These are phyloP conservation scores for Ceraclea dissimilis DNA, from an alignment of 2,888 invertebrate species.

Conservation along the genomic window DNA sequence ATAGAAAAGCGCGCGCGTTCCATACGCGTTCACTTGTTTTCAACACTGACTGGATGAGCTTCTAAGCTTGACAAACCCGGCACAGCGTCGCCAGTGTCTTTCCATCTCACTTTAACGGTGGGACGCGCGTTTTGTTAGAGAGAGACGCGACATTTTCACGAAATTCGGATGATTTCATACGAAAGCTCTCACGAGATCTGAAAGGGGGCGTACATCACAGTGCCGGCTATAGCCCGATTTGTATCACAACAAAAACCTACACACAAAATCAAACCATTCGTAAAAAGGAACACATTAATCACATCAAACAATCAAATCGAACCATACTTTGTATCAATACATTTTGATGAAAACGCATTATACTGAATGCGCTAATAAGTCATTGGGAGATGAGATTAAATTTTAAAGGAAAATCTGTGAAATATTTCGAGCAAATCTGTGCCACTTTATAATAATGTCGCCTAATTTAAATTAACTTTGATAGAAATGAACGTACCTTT, in stretches of 20 bases:
- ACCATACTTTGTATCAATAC: not conserved
- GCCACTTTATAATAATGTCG: not conserved
- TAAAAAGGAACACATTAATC: not conserved
- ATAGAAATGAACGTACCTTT: no score
- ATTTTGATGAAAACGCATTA: not conserved
- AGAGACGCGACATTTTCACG: not conserved
- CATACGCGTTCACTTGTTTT: not conserved
- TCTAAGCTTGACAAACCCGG: slow-evolving; percentile 5
- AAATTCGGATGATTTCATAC: not conserved
- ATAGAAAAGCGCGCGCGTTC: not conserved
- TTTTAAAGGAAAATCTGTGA: not conserved
- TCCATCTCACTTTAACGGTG: not conserved
- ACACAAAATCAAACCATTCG: not conserved
- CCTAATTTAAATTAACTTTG: no score
- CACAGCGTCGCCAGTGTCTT: slow-evolving; percentile 8
- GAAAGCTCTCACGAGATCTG: slow-evolving; percentile 6
- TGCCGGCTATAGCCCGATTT: slow-evolving; percentile 7
- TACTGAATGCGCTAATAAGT: not conserved
- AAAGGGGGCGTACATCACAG: slow-evolving; percentile 23
- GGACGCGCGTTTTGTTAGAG: not conserved
- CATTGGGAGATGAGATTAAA: not conserved
- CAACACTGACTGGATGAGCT: not conserved
- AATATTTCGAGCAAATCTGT: not conserved
- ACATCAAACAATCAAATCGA: not conserved
- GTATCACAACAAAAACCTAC: not conserved